Percentiles rank a stretch among this genome's conserved stretches.
Conservation (phyloP, 2,888 invertebrate genomes). For the Epinotia nisella region DNA sequence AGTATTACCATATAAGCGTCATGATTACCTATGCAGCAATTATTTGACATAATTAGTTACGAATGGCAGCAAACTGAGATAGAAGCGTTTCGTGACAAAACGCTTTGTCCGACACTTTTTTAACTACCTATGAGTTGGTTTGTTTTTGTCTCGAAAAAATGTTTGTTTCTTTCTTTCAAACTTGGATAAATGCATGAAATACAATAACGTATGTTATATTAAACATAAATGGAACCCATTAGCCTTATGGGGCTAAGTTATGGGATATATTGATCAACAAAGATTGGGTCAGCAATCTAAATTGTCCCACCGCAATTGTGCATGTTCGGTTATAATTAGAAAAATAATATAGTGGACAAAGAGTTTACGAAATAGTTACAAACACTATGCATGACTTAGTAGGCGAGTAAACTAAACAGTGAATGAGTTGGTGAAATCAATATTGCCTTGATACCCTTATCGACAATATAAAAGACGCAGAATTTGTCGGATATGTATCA, state of each 20-base stretch:
- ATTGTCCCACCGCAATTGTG: conserved; percentile 41
- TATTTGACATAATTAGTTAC: too few species aligned
- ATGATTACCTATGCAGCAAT: too few species aligned
- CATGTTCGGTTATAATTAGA: conserved; percentile 50
- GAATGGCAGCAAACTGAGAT: too few species aligned
- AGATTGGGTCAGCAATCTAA: neutral
- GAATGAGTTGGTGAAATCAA: conserved; percentile 71
- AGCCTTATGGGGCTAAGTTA: neutral
- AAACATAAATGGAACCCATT: neutral
- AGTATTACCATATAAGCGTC: too few species aligned
- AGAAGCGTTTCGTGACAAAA: too few species aligned
- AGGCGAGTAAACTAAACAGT: conserved; percentile 62
- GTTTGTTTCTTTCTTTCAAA: too few species aligned
- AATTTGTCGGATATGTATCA: conserved; percentile 67
- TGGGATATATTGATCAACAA: neutral
- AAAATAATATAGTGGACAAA: conserved; percentile 48
- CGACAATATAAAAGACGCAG: conserved; percentile 76
- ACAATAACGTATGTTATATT: neutral
- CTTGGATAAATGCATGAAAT: too few species aligned
- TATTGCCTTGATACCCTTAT: conserved; percentile 75
- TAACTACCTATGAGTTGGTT: too few species aligned
- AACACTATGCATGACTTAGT: conserved; percentile 59
- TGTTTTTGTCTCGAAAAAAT: too few species aligned
- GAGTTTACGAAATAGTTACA: conserved; percentile 68
- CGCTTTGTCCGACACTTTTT: too few species aligned